These are phyloP conservation scores for Penelope pileata DNA, from an alignment of 2,113 vertebrate genomes.

Conservation along the genomic window DNA sequence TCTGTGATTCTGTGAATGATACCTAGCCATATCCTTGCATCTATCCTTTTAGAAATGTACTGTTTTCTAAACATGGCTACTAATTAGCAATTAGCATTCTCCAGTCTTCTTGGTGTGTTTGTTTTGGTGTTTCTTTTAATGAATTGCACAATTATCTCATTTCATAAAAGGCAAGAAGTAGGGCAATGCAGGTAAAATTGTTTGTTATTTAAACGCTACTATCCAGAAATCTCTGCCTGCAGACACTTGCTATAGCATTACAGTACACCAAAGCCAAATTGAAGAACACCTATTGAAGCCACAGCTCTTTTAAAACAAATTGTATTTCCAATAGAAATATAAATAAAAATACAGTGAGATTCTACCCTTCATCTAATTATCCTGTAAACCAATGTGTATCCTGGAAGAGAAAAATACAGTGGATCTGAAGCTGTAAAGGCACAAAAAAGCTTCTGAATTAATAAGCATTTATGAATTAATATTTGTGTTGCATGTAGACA, in stretches of 20 bases:
- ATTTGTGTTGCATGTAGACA: not conserved
- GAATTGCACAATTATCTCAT: not conserved
- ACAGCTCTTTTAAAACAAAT: not conserved
- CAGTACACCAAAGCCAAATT: not conserved
- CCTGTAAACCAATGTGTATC: not conserved
- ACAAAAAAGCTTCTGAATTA: not conserved
- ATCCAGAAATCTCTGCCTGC: not conserved
- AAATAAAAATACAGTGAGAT: not conserved
- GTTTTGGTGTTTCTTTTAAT: too few species aligned
- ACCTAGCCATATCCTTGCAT: not conserved
- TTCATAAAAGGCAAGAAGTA: not conserved
- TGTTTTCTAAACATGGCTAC: not conserved
- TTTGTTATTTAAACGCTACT: conserved; percentile 27
- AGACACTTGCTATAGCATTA: not conserved
- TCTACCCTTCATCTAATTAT: not conserved
- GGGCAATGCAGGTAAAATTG: not conserved
- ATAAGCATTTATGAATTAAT: not conserved
- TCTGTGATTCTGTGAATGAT: too few species aligned
- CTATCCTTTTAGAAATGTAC: not conserved
- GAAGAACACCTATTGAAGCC: not conserved
- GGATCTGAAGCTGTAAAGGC: not conserved
- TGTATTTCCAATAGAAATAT: not conserved
- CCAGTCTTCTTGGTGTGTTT: not conserved
- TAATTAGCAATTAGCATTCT: not conserved
- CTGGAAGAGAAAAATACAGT: not conserved